Evolutionary conservation across 2,113 vertebrate genomes (phyloP).

Genomic region (Alectura lathami): DNA sequence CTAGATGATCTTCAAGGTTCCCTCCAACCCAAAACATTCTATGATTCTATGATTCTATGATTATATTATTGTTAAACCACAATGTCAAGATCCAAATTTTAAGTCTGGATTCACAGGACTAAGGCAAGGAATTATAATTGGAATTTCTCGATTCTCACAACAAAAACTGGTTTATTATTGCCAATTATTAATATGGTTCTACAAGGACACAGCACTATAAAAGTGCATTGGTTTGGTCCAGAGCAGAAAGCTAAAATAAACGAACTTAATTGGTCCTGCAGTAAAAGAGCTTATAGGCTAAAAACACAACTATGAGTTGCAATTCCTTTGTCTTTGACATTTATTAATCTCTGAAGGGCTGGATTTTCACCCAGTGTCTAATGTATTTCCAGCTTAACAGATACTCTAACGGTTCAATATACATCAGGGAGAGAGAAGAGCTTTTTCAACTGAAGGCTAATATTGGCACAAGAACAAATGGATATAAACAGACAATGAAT

Average conservation of each 20-base stretch:
- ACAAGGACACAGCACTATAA: not conserved
- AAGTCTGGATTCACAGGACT: not conserved
- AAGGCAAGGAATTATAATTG: not conserved
- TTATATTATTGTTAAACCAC: slow-evolving; percentile 8
- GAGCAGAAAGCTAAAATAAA: slow-evolving; percentile 16
- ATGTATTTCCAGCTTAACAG: slow-evolving; percentile 52
- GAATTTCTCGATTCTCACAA: not conserved
- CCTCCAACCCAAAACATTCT: too few relatives aligned
- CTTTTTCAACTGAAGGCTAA: slow-evolving; percentile 30
- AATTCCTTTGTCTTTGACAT: not conserved
- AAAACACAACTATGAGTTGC: slow-evolving; percentile 19
- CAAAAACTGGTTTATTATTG: not conserved
- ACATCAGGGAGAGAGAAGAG: slow-evolving; percentile 34
- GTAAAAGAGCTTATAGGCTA: slow-evolving; percentile 36
- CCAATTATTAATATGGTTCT: not conserved
- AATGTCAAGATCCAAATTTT: not conserved
- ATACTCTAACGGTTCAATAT: slow-evolving; percentile 56
- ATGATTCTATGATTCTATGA: too few relatives aligned
- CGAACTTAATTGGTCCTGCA: not conserved
- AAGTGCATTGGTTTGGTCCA: not conserved
- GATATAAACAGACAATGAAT: slow-evolving; percentile 52
- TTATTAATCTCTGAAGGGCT: slow-evolving; percentile 57
- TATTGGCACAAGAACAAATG: slow-evolving; percentile 56
- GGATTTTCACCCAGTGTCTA: slow-evolving; percentile 52
- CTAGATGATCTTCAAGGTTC: too few relatives aligned